Evolutionary conservation across 2,797 vertebrate genomes (phyloP).

Genomic region (Myoxocephalus aenaeus): DNA sequence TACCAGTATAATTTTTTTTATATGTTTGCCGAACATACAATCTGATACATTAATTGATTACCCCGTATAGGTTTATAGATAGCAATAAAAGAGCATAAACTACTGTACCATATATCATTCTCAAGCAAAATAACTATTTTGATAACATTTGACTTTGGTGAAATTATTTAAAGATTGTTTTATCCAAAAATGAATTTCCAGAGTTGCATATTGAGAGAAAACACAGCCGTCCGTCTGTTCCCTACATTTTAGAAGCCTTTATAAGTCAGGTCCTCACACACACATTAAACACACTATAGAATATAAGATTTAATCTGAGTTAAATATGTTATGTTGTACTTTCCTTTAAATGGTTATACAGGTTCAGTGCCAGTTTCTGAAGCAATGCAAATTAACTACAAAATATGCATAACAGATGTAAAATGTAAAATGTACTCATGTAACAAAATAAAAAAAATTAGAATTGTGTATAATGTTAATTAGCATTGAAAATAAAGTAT

Average conservation of each 20-base stretch:
- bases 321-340: neutral
- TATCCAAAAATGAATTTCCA: neutral
- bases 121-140: neutral
- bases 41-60: neutral
- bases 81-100: neutral
- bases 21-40: neutral
- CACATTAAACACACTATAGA: neutral
- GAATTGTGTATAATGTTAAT: neutral
- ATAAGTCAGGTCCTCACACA: neutral
- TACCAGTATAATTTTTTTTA: neutral
- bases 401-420: neutral
- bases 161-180: neutral
- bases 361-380: constrained; percentile 19
- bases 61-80: neutral
- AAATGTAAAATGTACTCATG: neutral
- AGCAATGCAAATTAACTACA: neutral
- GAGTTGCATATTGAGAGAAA: neutral
- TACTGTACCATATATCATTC: neutral
- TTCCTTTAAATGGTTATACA: neutral
- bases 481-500: neutral
- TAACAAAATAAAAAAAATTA: neutral
- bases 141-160: neutral
- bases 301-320: neutral
- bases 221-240: neutral
- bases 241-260: neutral